Evolutionary conservation across 2,113 vertebrate species (phyloP), one percentile per base, ranked within the genome.

Genomic region (Ailurus styani): DNA sequence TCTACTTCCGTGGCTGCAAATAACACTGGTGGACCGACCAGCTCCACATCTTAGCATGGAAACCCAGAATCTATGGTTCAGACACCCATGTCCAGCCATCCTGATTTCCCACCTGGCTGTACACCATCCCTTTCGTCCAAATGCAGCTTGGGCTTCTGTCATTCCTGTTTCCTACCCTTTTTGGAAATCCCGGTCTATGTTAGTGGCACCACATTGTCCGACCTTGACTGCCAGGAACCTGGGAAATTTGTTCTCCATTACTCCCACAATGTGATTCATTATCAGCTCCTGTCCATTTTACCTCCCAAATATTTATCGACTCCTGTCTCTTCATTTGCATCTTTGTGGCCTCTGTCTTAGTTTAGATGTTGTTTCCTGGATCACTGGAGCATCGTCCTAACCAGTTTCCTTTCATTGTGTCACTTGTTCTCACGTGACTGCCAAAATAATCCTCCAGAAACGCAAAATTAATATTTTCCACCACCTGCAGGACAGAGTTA

Each of bases 361-460:
- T 87, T 47, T 81, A 45, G 52, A 81, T 55, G 64, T 31, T 73
- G 2, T 87, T 54, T 91, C 90, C 34, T 85, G 50, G 27, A 66
- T 88, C 62, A 40, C 13, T n/a, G 20, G 62, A 94, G 23, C 50
- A 72, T 86, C 45, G 60, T 82, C 88, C 78, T 95, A 93, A 91
- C 54, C 34, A 73, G 34, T 90, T 97, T 96, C 66, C 82, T 97
- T 95, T 95, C 68, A 81, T 79, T 93, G 66, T 95, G 66, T 79
- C 87, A 42, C 12, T 90, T 79, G 60, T 90, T 93, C n/a, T 96
- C 72, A 75, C 20, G 47, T 40, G 54, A 13, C 47, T 89, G 89
- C 78, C 42, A 78, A 86, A 91, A 78, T 83, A 27, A 62, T 95
- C 68, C 55, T 94, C 18, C 42, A 72, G 81, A 96, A 96, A 81